Evolutionary conservation across 2,113 vertebrate genomes (phyloP).

Genomic region (Xenus cinereus): DNA sequence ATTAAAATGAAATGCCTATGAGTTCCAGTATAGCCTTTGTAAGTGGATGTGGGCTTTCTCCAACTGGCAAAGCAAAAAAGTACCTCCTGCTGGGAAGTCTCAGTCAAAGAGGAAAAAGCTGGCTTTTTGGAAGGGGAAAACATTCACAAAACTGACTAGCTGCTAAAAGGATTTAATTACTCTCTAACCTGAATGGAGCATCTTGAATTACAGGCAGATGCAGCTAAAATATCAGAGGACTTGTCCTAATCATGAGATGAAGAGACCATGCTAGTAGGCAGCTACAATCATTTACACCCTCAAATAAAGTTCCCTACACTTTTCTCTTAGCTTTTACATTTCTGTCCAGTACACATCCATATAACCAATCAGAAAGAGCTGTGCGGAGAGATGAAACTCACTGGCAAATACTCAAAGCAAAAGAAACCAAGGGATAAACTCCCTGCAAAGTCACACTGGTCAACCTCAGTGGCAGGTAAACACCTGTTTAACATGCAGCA

Average conservation of each 20-base stretch:
- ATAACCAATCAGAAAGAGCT: neutral
- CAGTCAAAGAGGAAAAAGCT: neutral
- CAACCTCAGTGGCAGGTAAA: neutral
- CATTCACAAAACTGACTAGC: neutral
- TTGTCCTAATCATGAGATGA: neutral
- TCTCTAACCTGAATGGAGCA: neutral
- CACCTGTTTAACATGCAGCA: neutral
- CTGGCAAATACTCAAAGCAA: neutral
- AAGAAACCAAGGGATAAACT: neutral
- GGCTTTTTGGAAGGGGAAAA: neutral
- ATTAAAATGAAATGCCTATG: conserved; percentile 29
- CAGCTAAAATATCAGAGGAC: neutral
- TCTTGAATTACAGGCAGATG: neutral
- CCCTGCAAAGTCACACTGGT: neutral
- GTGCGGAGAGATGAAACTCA: neutral
- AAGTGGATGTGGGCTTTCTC: conserved; percentile 14
- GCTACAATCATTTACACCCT: neutral
- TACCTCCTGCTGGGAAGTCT: conserved; percentile 22
- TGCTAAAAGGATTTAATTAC: conserved; percentile 11
- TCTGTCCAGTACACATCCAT: neutral
- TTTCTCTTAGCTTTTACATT: neutral
- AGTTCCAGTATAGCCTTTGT: neutral
- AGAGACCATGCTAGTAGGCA: neutral
- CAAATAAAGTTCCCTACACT: neutral
- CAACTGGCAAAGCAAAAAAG: conserved; percentile 47